Conservation (phyloP, 2,797 vertebrate genomes). For the Takifugu rubripes region DNA sequence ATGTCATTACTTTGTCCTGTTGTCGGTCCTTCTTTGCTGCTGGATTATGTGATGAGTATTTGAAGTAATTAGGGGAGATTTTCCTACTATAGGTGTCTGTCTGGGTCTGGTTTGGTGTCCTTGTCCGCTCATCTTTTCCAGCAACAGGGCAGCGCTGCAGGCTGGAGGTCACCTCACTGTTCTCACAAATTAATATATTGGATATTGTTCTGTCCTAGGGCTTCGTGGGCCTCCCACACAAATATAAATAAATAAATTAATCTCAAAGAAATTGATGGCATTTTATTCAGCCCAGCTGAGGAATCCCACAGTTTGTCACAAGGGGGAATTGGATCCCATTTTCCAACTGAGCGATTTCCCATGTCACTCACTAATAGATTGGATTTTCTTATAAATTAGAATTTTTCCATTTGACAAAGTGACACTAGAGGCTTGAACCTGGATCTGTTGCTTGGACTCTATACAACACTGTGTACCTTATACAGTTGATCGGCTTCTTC, state of each 20-base stretch:
- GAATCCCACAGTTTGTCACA: slow-evolving; percentile 34
- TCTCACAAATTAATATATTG: not conserved
- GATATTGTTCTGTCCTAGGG: no score
- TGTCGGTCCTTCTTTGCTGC: slow-evolving; percentile 8
- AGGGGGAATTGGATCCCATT: slow-evolving; percentile 46
- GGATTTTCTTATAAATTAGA: slow-evolving; percentile 37
- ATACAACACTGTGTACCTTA: not conserved
- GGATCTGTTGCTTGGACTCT: not conserved
- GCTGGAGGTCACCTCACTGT: slow-evolving; percentile 2
- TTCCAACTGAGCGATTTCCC: slow-evolving; percentile 42
- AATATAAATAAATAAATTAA: not conserved
- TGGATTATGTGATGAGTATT: slow-evolving; percentile 5
- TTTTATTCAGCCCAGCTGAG: slow-evolving; percentile 19
- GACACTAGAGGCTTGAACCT: not conserved
- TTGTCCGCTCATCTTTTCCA: not conserved
- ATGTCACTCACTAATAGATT: slow-evolving; percentile 38
- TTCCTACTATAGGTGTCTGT: not conserved
- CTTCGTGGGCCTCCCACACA: not conserved
- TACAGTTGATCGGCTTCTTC: not conserved
- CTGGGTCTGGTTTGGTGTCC: slow-evolving; percentile 5
- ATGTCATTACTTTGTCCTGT: slow-evolving; percentile 2
- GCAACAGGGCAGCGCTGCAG: not conserved
- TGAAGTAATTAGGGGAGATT: slow-evolving; percentile 2
- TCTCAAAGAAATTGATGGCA: slow-evolving; percentile 1
- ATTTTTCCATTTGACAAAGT: slow-evolving; percentile 21